Conservation (phyloP, 2,888 invertebrate species). For the Notodonta ziczac region DNA sequence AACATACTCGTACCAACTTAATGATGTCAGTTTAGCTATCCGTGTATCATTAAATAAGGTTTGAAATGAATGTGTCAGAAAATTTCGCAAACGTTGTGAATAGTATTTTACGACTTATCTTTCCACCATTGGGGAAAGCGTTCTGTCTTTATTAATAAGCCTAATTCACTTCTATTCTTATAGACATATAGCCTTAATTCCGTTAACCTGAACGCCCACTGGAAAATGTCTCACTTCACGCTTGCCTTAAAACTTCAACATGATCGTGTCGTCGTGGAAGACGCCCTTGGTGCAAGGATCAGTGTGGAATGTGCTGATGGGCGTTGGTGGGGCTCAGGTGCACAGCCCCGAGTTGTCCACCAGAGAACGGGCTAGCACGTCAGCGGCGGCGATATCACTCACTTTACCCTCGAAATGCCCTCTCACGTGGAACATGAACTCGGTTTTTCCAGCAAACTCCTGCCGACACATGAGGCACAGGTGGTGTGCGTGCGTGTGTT, state of each 20-base stretch:
- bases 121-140: neutral
- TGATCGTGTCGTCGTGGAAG: constrained; percentile 76
- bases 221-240: constrained; percentile 3
- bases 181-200: constrained; percentile 7
- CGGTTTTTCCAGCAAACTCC: constrained; percentile 87
- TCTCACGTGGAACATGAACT: constrained; percentile 88
- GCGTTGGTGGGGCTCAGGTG: constrained; percentile 80
- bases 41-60: too few relatives aligned
- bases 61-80: too few relatives aligned
- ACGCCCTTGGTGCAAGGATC: constrained; percentile 73
- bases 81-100: too few relatives aligned
- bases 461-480: constrained; percentile 88
- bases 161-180: too few relatives aligned
- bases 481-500: constrained; percentile 79
- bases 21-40: too few relatives aligned
- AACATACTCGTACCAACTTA: too few relatives aligned
- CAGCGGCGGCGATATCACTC: constrained; percentile 80
- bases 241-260: constrained; percentile 73
- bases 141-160: neutral
- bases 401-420: constrained; percentile 86
- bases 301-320: constrained; percentile 67
- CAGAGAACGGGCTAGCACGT: constrained; percentile 78
- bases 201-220: constrained; percentile 1
- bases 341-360: constrained; percentile 83
- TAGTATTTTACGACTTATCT: too few relatives aligned